phyloP scores from a whole-genome alignment of 1,140 invertebrate species.

The Euwallacea fornicatus region DNA sequence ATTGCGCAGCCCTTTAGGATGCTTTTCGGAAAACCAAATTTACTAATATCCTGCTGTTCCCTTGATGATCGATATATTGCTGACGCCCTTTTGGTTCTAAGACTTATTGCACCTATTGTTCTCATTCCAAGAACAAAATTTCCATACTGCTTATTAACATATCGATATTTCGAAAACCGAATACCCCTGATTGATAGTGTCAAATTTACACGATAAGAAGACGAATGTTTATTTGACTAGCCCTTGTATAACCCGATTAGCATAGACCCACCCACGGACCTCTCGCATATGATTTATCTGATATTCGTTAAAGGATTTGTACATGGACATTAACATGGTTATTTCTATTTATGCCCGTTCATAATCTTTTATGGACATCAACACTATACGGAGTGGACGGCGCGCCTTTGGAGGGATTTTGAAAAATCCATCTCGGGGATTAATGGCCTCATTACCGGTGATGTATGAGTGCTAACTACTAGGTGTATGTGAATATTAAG shows the following conservation, averaged over 20 bases:
- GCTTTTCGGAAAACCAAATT: no score
- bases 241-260: slow-evolving; percentile 16
- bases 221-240: slow-evolving; percentile 10
- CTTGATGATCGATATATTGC: no score
- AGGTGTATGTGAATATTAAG: slow-evolving; percentile 25
- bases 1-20: no score
- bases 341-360: slow-evolving; percentile 33
- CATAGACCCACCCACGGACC: slow-evolving; percentile 14
- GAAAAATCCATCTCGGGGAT: slow-evolving; percentile 22
- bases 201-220: neutral
- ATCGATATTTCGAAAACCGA: no score
- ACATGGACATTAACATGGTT: slow-evolving; percentile 30
- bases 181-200: slow-evolving; percentile 9
- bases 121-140: no score
- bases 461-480: slow-evolving; percentile 32
- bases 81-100: no score
- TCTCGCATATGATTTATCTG: slow-evolving; percentile 23
- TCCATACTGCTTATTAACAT: no score
- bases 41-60: no score
- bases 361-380: slow-evolving; percentile 35
- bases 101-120: no score
- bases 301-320: slow-evolving; percentile 33
- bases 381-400: slow-evolving; percentile 22
- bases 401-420: slow-evolving; percentile 8
- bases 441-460: slow-evolving; percentile 28